Percentiles rank a stretch among this genome's conserved stretches.
These are phyloP conservation scores for Ephialtes manifestator DNA, from an alignment of 2,888 invertebrate species.

Conservation along the genomic window DNA sequence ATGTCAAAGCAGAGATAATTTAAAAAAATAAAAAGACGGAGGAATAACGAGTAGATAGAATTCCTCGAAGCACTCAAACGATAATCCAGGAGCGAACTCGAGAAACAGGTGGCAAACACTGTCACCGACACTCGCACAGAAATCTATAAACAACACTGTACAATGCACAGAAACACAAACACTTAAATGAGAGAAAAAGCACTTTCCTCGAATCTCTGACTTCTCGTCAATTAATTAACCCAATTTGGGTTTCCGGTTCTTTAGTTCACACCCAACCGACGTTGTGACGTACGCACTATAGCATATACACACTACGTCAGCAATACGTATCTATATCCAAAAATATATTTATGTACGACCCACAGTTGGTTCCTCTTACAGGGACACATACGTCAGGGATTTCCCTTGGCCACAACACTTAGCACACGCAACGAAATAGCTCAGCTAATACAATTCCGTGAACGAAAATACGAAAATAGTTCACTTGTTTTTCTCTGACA, in stretches of 20 bases:
- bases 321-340: too few species aligned
- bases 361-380: too few species aligned
- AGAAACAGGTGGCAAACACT: neutral
- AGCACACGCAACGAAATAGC: too few species aligned
- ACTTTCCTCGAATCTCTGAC: slow-evolving; percentile 1
- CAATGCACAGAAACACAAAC: neutral
- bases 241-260: neutral
- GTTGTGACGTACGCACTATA: slow-evolving; percentile 38
- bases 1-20: too few species aligned
- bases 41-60: neutral
- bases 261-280: slow-evolving; percentile 31
- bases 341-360: too few species aligned
- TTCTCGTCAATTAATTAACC: slow-evolving; percentile 46
- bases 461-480: too few species aligned
- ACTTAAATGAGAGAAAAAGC: neutral
- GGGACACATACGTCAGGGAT: too few species aligned
- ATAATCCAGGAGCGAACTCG: neutral
- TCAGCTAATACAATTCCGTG: too few species aligned
- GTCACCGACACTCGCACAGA: neutral
- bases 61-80: neutral
- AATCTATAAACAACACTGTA: neutral
- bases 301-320: neutral
- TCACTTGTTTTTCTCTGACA: neutral
- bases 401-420: too few species aligned
- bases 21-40: neutral